Evolutionary conservation across 2,797 vertebrate species (phyloP).

Genomic region (Pangasius djambal): DNA sequence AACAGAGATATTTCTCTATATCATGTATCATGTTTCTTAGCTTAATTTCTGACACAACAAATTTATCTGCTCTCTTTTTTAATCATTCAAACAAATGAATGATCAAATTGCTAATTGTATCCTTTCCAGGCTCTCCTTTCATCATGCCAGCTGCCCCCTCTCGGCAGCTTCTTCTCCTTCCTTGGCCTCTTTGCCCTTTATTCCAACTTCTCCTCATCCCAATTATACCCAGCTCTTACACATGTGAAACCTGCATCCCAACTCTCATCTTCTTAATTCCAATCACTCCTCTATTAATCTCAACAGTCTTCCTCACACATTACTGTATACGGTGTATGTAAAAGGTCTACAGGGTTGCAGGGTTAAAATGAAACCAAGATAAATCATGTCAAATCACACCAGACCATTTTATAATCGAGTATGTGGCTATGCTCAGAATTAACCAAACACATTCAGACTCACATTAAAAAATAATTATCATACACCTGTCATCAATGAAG

Average conservation of each 20-base stretch:
- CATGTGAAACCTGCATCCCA: background rate
- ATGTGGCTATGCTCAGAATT: background rate
- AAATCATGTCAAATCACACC: background rate
- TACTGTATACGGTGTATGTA: background rate
- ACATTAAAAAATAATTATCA: background rate
- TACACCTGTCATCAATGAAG: background rate
- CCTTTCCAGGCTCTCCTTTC: too few relatives aligned
- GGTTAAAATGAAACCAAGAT: background rate
- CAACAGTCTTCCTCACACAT: background rate
- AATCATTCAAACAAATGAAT: too few relatives aligned
- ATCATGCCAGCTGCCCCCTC: too few relatives aligned
- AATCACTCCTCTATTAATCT: background rate
- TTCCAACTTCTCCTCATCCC: background rate
- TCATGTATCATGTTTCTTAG: background rate
- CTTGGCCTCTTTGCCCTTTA: background rate
- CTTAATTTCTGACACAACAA: background rate
- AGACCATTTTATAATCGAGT: background rate
- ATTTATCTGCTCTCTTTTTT: background rate
- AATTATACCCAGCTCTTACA: background rate
- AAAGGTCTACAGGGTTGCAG: background rate
- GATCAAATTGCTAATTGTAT: too few relatives aligned
- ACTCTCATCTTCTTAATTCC: background rate
- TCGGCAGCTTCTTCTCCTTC: background rate
- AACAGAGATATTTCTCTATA: background rate
- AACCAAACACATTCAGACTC: background rate